Base-by-base conservation (phyloP, 2,113 vertebrate species). In the Halichoeres trimaculatus region DNA sequence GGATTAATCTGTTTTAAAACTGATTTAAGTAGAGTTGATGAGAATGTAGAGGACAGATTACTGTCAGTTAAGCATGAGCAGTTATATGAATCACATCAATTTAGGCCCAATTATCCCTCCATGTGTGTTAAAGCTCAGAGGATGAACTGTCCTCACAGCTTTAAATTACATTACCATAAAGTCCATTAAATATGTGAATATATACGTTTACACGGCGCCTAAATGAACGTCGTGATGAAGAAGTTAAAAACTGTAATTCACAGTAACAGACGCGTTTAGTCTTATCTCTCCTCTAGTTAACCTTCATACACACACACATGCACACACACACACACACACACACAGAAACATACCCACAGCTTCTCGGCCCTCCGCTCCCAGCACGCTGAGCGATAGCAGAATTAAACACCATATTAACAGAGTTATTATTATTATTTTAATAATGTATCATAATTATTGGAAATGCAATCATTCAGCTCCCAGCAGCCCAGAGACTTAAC, bases 371-470 rank as follows among this genome's bases (percentile, higher is more conserved):
- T 22, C 43, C 26, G 24, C 45, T 10, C 43, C 13, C 24, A 70
- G 23, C 38, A 41, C 40, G 0, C 16, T 50, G 30, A n/a, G 13
- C 1, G 8, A 55, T 59, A 55, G 61, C 23, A 10, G 51, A 45
- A 67, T 61, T 51, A 1, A 70, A 35, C 12, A 35, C 38, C 5
- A 10, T 26, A 38, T 73, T 62, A 38, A 20, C 51, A 58, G 20
- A 52, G 35, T 59, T 53, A 48, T 74, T 51, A n/a, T 56, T 48
- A 24, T 68, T 62, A 51, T 30, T 30, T 30, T 17, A 52, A 67
- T 57, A 20, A 57, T 66, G 59, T 56, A 55, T 63, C 14, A 13
- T 59, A 45, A 61, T 52, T 72, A 52, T 63, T 45, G 36, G 12
- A 50, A 11, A 43, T 50, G 23, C 41, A 16, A 24, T 16, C 35